Conservation (phyloP, 1,140 invertebrate species). For the Drosophila kohkoa region DNA sequence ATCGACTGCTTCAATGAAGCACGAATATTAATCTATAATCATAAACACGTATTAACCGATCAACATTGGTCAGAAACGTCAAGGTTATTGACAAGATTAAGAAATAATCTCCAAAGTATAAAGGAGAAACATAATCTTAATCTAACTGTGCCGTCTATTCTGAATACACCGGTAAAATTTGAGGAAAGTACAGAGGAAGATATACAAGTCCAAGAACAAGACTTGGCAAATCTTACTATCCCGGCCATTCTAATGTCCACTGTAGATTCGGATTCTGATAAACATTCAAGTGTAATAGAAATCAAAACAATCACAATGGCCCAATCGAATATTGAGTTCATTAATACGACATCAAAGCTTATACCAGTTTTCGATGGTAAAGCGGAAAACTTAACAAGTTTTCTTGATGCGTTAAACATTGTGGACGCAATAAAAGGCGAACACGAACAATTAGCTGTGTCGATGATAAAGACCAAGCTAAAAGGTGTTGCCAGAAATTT, state of each 20-base stretch:
- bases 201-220: too few species aligned
- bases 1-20: background rate
- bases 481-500: background rate
- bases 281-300: too few species aligned
- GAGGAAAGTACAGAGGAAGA: too few species aligned
- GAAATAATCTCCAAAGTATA: too few species aligned
- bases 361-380: constrained; percentile 4
- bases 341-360: background rate
- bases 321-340: constrained; percentile 1
- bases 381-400: background rate
- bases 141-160: too few species aligned
- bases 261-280: too few species aligned
- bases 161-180: too few species aligned
- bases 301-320: background rate
- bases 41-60: background rate
- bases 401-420: background rate
- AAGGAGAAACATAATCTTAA: too few species aligned
- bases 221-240: too few species aligned
- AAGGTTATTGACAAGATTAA: too few species aligned
- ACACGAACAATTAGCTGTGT: constrained; percentile 4
- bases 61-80: too few species aligned
- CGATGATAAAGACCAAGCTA: background rate
- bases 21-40: background rate
- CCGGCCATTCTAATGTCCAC: too few species aligned
- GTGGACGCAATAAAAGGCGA: background rate